These are phyloP conservation scores for Malurus elegans DNA, from an alignment of 2,113 vertebrate species.

Conservation along the genomic window DNA sequence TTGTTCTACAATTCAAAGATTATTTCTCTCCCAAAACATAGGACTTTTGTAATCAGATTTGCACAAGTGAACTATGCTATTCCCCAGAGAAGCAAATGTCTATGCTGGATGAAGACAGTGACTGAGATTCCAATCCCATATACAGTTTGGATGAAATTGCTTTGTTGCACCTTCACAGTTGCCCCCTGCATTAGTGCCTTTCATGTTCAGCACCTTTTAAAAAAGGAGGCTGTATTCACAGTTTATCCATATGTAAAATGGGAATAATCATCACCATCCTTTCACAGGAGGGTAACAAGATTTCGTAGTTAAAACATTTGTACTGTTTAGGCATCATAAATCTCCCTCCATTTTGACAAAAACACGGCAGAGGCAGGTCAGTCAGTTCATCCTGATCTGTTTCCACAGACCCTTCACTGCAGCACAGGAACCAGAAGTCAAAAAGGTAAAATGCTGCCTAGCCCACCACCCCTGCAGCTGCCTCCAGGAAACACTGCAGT, in stretches of 20 bases:
- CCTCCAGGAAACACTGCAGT: not conserved
- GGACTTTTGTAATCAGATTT: not conserved
- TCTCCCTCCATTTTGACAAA: not conserved
- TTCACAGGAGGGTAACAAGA: fast-evolving
- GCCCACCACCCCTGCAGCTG: not conserved
- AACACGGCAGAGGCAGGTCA: not conserved
- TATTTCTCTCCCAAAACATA: not conserved
- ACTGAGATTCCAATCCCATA: not conserved
- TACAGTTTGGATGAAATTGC: not conserved
- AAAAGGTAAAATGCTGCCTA: not conserved
- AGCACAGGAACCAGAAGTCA: not conserved
- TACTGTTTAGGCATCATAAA: not conserved
- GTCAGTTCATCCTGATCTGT: not conserved
- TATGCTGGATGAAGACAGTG: not conserved
- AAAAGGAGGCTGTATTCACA: not conserved
- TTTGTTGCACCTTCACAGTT: not conserved
- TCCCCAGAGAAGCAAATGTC: not conserved
- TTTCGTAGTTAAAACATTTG: not conserved
- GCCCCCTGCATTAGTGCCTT: not conserved
- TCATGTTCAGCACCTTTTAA: not conserved
- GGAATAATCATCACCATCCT: not conserved
- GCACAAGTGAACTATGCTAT: not conserved
- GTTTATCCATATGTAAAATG: not conserved
- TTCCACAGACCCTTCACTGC: not conserved
- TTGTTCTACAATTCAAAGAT: not conserved